phyloP scores from a whole-genome alignment of 2,888 invertebrate genomes.

The Xestia xanthographa region DNA sequence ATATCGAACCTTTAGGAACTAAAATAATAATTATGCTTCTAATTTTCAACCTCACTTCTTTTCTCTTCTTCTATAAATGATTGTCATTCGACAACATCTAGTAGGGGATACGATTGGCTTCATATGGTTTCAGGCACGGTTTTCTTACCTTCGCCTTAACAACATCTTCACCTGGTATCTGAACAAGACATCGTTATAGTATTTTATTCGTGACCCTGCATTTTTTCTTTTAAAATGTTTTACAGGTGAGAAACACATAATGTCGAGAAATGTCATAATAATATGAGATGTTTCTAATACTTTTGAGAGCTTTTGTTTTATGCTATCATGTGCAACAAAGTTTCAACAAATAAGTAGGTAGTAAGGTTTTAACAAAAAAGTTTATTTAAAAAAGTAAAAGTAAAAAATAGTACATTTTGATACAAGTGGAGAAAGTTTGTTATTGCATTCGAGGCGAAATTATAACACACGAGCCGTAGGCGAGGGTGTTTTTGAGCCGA shows the following conservation, averaged over 20 bases:
- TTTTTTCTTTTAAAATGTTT: conserved; percentile 21
- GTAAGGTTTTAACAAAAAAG: not conserved
- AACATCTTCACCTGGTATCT: conserved; percentile 31
- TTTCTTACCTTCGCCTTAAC: conserved; percentile 27
- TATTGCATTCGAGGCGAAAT: too few relatives aligned
- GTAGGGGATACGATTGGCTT: conserved; percentile 61
- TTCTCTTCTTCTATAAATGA: not conserved
- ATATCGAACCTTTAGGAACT: not conserved
- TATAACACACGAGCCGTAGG: too few relatives aligned
- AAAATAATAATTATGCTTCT: not conserved
- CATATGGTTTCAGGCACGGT: conserved; percentile 61
- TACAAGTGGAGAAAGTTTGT: too few relatives aligned
- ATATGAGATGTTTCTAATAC: not conserved
- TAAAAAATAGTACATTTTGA: too few relatives aligned
- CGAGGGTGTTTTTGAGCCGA: too few relatives aligned
- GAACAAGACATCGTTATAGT: conserved; percentile 51
- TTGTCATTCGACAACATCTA: conserved; percentile 3
- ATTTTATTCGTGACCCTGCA: conserved; percentile 31
- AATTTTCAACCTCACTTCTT: not conserved
- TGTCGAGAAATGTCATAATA: not conserved
- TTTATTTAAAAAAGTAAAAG: too few relatives aligned
- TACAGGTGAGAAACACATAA: not conserved
- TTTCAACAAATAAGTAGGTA: not conserved
- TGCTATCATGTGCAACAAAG: not conserved
- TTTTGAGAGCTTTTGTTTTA: not conserved